These are phyloP conservation scores for Calephelis virginiensis DNA, from an alignment of 1,140 invertebrate species.

Conservation along the genomic window DNA sequence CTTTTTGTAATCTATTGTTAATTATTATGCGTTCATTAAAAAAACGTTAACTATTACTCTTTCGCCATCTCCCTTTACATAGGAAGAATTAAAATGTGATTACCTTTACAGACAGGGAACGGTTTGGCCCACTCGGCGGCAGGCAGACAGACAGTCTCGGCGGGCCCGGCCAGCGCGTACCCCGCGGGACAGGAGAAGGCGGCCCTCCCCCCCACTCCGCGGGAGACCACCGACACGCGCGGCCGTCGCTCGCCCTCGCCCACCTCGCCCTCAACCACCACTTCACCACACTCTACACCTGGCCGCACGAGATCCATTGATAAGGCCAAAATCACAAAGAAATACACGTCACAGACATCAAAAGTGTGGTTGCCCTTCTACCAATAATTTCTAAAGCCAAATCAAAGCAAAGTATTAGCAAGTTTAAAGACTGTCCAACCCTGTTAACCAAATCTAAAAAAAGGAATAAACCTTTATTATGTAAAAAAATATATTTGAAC, in stretches of 20 bases:
- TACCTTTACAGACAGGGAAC: constrained; percentile 86
- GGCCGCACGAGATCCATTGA: constrained; percentile 8
- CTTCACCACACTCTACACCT: constrained; percentile 88
- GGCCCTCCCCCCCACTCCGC: constrained; percentile 87
- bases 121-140: constrained; percentile 89
- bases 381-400: too few relatives aligned
- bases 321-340: too few relatives aligned
- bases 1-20: too few relatives aligned
- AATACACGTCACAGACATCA: background rate
- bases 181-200: constrained; percentile 89
- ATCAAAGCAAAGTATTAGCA: too few relatives aligned
- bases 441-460: too few relatives aligned
- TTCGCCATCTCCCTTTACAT: too few relatives aligned
- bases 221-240: constrained; percentile 84
- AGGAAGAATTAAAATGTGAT: constrained; percentile 27
- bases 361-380: background rate
- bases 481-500: too few relatives aligned
- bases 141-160: constrained; percentile 86
- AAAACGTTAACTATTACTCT: too few relatives aligned
- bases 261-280: constrained; percentile 68
- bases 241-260: constrained; percentile 75
- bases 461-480: too few relatives aligned
- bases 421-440: too few relatives aligned
- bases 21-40: too few relatives aligned
- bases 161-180: constrained; percentile 86